A percentile compares a stretch with the other conserved stretches of the same genome.
These are phyloP conservation scores for Augochlora pura DNA, from an alignment of 1,140 invertebrate genomes.

Conservation along the genomic window DNA sequence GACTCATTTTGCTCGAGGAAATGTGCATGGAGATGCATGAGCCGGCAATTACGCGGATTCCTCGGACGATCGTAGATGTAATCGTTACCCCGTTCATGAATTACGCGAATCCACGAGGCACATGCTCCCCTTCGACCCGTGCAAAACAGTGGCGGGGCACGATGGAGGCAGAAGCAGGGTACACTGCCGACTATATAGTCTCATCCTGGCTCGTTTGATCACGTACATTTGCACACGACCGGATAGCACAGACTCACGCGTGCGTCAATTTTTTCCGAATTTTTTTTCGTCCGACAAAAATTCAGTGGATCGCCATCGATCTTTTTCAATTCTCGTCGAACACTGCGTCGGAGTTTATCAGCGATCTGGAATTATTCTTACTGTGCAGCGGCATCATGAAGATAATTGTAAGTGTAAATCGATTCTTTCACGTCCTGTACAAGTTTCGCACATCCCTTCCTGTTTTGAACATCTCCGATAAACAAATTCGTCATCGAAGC, in stretches of 20 bases:
- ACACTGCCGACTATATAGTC: conserved; percentile 59
- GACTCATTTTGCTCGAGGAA: too few relatives aligned
- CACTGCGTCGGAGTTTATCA: too few relatives aligned
- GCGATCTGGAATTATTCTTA: too few relatives aligned
- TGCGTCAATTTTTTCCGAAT: conserved; percentile 10
- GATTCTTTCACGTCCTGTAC: too few relatives aligned
- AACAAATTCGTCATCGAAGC: too few relatives aligned
- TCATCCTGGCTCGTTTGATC: conserved; percentile 43
- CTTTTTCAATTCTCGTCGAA: too few relatives aligned
- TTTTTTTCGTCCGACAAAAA: background rate
- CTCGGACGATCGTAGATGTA: conserved; percentile 5
- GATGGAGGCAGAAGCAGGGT: conserved; percentile 51
- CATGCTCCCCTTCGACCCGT: conserved; percentile 53
- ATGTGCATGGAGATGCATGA: background rate
- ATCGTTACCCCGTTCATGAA: conserved; percentile 34
- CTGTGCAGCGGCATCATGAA: too few relatives aligned
- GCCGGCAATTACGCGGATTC: background rate
- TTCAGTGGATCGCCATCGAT: background rate
- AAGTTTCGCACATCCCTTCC: too few relatives aligned
- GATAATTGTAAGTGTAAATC: too few relatives aligned
- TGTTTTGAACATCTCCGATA: too few relatives aligned
- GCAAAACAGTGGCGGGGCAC: conserved; percentile 57
- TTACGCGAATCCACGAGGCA: conserved; percentile 52
- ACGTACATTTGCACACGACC: conserved; percentile 30
- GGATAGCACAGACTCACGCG: conserved; percentile 34